Conservation (phyloP, 2,113 vertebrate genomes). For the Dryoscopus gambensis region DNA sequence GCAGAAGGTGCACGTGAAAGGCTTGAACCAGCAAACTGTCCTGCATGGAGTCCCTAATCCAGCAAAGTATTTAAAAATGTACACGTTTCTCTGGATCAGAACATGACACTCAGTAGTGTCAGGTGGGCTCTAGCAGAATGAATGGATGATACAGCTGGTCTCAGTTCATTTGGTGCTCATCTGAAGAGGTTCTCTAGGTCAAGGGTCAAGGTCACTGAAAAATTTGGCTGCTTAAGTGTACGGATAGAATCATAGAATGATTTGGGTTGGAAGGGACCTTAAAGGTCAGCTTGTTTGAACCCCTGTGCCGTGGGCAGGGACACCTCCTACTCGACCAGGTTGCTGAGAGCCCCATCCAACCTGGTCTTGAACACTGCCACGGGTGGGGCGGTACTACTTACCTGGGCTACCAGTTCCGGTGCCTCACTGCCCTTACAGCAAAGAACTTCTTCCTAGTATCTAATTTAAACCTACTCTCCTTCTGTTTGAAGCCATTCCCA, state of each 20-base stretch:
- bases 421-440: neutral
- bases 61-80: neutral
- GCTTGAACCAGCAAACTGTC: neutral
- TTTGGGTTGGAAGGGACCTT: neutral
- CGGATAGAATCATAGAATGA: rapidly evolving
- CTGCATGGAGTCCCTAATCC: neutral
- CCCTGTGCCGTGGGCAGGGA: neutral
- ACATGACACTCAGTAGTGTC: neutral
- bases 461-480: neutral
- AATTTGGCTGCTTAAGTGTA: neutral
- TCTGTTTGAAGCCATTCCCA: neutral
- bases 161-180: neutral
- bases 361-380: neutral
- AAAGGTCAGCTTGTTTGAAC: neutral
- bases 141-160: neutral
- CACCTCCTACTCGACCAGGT: neutral
- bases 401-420: neutral
- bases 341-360: neutral
- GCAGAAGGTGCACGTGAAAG: neutral
- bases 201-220: neutral
- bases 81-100: neutral
- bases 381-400: neutral
- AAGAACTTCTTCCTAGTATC: neutral
- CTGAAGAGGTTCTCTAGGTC: neutral
- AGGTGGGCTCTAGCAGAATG: neutral